These are phyloP conservation scores for Donacobius atricapilla DNA, from an alignment of 2,113 vertebrate genomes.

Conservation along the genomic window DNA sequence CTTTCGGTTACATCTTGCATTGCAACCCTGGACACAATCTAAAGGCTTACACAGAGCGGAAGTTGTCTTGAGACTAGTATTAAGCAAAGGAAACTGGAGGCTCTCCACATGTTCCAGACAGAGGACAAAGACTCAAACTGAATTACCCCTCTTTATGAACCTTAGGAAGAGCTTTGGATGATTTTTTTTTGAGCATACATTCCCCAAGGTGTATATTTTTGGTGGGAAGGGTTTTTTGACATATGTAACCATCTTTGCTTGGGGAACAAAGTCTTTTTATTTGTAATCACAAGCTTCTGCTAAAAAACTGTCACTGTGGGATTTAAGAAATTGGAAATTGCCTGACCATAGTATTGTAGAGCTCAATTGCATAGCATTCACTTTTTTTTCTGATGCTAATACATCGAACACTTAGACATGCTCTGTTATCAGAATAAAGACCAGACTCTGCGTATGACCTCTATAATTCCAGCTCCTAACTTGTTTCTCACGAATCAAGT, in stretches of 20 bases:
- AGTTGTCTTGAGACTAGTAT: not conserved
- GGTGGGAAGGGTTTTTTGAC: not conserved
- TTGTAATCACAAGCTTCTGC: not conserved
- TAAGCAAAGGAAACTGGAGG: not conserved
- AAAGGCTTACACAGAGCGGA: not conserved
- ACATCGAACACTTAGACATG: fast-evolving
- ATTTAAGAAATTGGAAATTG: not conserved
- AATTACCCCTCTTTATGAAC: not conserved
- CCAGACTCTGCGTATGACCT: not conserved
- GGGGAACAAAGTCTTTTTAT: not conserved
- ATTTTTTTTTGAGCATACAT: not conserved
- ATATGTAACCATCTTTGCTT: not conserved
- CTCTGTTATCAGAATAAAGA: not conserved
- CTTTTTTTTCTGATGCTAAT: not conserved
- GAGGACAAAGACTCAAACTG: not conserved
- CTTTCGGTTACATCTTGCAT: not conserved
- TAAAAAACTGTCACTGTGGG: not conserved
- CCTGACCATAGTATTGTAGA: not conserved
- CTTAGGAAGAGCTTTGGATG: not conserved
- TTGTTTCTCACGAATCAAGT: not conserved
- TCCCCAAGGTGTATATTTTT: not conserved
- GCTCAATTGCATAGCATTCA: not conserved
- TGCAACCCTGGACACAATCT: not conserved
- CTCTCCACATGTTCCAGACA: not conserved
- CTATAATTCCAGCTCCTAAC: not conserved